Base-by-base conservation (phyloP, 2,797 vertebrate species). In the Notamacropus eugenii region DNA sequence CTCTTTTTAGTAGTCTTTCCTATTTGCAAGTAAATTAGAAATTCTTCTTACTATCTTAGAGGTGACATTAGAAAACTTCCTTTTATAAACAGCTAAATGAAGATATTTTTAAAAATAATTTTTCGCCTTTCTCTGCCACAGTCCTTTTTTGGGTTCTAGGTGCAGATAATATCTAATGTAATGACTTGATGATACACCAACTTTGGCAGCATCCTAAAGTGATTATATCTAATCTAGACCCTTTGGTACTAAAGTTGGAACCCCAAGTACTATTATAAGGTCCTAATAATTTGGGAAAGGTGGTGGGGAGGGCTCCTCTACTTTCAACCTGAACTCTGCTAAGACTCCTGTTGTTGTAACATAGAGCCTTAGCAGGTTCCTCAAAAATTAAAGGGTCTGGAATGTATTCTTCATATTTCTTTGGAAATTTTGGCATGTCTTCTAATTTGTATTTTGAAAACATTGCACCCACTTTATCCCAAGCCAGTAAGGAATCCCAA, bases 1-100 rank as follows among this genome's bases (percentile, higher is more conserved):
- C 96, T 96, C 55, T 96, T 40, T 74, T n/a, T 40, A 19, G 16
- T 96, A 40, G 59, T 94, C 93, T 97, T 97, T 93, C 92, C 94
- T 97, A 82, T 94, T 57, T 62, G 91, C n/a, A 94, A 94, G 50
- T 92, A 96, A 96, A 93, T 50, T 95, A 91, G 59, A 52, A 94
- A 94, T 55, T 34, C 50, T 34, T 95, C 57, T 96, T 31, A 74
- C 90, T 92, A n/a, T 94, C 95, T 97, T 96, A 94, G 82, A 97
- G 92, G 92, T 95, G 40, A 28, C 46, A 59, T 93, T 92, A 95
- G 55, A 95, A 97, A 59, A 91, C 87, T 93, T 94, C 54, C 67
- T 93, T 12, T 91, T 93, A 24, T 56, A 90, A n/a, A 92, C 90
- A 92, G 29, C 92, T 95, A 93, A 94, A 58, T 40, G n/a, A 74